These are phyloP conservation scores for Bradynema listronoti DNA, from an alignment of 1,140 invertebrate genomes.

Conservation along the genomic window DNA sequence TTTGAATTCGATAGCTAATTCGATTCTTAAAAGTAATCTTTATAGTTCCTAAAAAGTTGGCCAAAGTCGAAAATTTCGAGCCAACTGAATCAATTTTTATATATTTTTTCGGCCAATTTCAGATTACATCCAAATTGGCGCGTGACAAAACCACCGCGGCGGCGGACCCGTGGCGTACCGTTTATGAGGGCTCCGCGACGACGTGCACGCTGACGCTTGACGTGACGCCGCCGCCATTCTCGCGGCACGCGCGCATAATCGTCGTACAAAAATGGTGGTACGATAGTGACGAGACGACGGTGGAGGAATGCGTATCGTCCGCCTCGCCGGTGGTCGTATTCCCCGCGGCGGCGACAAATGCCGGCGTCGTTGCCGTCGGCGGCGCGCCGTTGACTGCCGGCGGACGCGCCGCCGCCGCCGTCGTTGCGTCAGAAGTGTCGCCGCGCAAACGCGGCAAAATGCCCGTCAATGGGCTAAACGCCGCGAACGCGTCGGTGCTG, in stretches of 20 bases:
- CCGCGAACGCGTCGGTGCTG: constrained; percentile 1
- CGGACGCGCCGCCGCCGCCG: constrained; percentile 26
- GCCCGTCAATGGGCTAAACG: not conserved
- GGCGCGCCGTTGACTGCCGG: constrained; percentile 1
- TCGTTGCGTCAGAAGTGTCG: constrained; percentile 10
- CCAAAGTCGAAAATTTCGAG: too few relatives aligned
- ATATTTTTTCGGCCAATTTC: constrained; percentile 2
- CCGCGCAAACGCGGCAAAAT: constrained; percentile 9
- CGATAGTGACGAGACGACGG: constrained; percentile 13
- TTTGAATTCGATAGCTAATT: too few relatives aligned
- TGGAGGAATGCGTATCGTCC: constrained; percentile 36
- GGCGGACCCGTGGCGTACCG: constrained; percentile 41
- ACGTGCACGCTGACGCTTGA: constrained; percentile 32
- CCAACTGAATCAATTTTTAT: not conserved
- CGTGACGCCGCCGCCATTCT: constrained; percentile 13
- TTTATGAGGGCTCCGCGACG: constrained; percentile 44
- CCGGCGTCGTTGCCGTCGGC: constrained; percentile 1
- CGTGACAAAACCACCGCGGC: constrained; percentile 27
- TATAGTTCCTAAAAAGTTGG: too few relatives aligned
- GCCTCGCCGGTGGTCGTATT: constrained; percentile 49
- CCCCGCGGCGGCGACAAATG: constrained; percentile 8
- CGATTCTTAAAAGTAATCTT: too few relatives aligned
- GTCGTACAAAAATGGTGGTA: constrained; percentile 36
- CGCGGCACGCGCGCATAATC: constrained; percentile 49
- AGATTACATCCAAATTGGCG: constrained; percentile 33